Evolutionary conservation across 2,888 invertebrate species (phyloP).

Genomic region (Heliconius charithonia): DNA sequence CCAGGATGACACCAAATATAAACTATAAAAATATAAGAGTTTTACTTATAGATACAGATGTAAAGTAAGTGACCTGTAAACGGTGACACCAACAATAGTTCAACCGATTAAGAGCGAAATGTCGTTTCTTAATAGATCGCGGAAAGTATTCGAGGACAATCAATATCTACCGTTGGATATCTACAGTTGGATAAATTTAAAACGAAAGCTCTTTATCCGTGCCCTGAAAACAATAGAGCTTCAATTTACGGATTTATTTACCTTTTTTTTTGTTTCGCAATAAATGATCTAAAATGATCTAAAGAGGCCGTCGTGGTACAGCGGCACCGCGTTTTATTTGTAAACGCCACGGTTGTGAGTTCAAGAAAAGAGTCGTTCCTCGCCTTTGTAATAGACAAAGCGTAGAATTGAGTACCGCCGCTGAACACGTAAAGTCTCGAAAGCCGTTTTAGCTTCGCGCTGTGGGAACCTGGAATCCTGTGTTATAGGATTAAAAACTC

Average conservation of each 20-base stretch:
- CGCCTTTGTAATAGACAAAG: too few species aligned
- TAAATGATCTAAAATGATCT: background rate
- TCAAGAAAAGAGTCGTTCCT: background rate
- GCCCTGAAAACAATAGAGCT: slow-evolving; percentile 6
- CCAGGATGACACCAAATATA: too few species aligned
- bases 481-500: too few species aligned
- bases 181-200: background rate
- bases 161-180: slow-evolving; percentile 17
- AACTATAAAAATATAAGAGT: background rate
- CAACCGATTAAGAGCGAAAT: background rate
- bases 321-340: background rate
- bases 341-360: background rate
- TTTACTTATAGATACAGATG: background rate
- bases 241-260: background rate
- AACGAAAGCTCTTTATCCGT: background rate
- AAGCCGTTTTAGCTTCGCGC: too few species aligned
- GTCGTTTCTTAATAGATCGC: slow-evolving; percentile 6
- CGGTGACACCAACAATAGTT: slow-evolving; percentile 1
- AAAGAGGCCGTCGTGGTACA: background rate
- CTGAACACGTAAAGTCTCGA: too few species aligned
- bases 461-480: too few species aligned
- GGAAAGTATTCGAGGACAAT: slow-evolving; percentile 5
- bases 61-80: slow-evolving; percentile 16
- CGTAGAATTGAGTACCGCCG: too few species aligned
- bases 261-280: background rate